A percentile compares a stretch with the other conserved stretches of the same genome.
These are phyloP conservation scores for Neosilurus mollespiculum DNA, from an alignment of 2,797 vertebrate species.

Conservation along the genomic window DNA sequence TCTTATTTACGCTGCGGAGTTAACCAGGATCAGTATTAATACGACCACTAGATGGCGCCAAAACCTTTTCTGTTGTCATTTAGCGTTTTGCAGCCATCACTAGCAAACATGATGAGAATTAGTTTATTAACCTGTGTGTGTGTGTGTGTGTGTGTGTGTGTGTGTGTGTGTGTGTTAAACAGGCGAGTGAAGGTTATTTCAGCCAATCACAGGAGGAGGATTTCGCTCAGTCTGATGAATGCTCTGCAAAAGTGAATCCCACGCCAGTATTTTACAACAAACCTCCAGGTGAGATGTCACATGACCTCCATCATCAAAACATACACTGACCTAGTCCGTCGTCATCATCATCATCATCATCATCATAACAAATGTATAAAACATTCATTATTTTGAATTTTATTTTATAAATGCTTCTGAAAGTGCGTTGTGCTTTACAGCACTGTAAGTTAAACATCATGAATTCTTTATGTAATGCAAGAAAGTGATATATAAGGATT, in stretches of 20 bases:
- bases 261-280: conserved; percentile 90
- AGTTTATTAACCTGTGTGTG: not conserved
- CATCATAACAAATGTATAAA: not conserved
- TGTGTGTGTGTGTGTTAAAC: conserved; percentile 39
- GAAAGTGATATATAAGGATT: not conserved
- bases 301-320: too few relatives aligned
- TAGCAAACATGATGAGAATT: not conserved
- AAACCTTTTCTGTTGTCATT: conserved; percentile 1
- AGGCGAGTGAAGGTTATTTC: conserved; percentile 85
- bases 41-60: conserved; percentile 54
- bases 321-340: too few relatives aligned
- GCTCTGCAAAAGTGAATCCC: conserved; percentile 85
- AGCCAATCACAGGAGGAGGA: conserved; percentile 89
- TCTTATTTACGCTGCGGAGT: not conserved
- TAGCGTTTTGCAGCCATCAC: not conserved
- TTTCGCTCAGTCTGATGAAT: conserved; percentile 85
- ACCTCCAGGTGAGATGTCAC: conserved; percentile 83
- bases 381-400: not conserved
- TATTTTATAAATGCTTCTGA: not conserved
- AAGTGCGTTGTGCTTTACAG: not conserved
- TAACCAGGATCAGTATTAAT: not conserved
- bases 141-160: not conserved
- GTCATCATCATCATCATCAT: not conserved
- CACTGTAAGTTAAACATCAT: not conserved
- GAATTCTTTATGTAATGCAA: not conserved